Percentiles rank a stretch among this genome's conserved stretches.
phyloP scores from a whole-genome alignment of 2,113 vertebrate species.

The Brevimyrus niger region DNA sequence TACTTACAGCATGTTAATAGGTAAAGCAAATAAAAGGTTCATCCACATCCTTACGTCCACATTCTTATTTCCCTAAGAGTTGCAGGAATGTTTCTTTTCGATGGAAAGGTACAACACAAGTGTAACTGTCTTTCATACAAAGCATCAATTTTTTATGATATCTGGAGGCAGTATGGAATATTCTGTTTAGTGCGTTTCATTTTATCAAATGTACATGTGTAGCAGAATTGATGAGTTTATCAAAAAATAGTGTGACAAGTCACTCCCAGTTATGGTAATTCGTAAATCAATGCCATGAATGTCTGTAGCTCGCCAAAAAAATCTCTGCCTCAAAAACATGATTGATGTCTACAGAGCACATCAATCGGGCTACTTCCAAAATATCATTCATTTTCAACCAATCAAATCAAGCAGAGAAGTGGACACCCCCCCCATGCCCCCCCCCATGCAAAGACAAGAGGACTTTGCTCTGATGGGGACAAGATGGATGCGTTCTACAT shows the following conservation, averaged over 20 bases:
- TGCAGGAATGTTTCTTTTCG: not conserved
- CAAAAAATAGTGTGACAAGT: not conserved
- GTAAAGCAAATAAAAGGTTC: not conserved
- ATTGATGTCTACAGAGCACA: not conserved
- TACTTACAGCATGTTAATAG: not conserved
- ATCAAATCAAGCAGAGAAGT: conserved; percentile 20
- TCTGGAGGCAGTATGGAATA: not conserved
- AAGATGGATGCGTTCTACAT: conserved; percentile 13
- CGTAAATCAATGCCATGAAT: not conserved
- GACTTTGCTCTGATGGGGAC: conserved; percentile 13
- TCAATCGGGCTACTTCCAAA: conserved; percentile 42
- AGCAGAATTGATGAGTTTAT: not conserved
- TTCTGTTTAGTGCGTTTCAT: not conserved
- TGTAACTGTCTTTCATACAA: not conserved
- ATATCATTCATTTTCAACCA: conserved; percentile 44
- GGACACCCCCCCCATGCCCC: too few species aligned
- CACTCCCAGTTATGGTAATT: not conserved
- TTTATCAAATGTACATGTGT: not conserved
- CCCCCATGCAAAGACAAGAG: not conserved
- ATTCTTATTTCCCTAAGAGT: not conserved
- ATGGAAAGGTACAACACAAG: not conserved
- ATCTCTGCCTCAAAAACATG: not conserved
- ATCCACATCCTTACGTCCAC: not conserved
- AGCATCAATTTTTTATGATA: not conserved
- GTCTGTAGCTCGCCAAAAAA: not conserved